Evolutionary conservation across 2,113 vertebrate genomes (phyloP).

Genomic region (Calyptommatus sinebrachiatus): DNA sequence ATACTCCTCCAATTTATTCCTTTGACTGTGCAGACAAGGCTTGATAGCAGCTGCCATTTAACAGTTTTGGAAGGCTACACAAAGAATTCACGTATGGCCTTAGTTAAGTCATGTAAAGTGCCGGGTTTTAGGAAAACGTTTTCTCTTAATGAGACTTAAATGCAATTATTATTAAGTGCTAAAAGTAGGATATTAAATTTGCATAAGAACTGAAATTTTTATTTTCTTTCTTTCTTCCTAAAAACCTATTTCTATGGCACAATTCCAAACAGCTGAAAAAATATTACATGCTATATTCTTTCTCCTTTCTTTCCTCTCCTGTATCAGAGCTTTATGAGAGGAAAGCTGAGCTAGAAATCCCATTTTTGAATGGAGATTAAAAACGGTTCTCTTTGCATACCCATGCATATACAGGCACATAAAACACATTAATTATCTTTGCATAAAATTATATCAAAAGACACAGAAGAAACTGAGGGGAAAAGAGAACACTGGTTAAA

Average conservation of each 20-base stretch:
- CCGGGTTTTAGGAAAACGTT: not conserved
- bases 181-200: conserved; percentile 48
- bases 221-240: not conserved
- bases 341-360: conserved; percentile 46
- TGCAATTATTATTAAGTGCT: conserved; percentile 41
- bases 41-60: too few species aligned
- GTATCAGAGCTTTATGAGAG: conserved; percentile 31
- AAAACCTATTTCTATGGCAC: not conserved
- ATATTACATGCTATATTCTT: conserved; percentile 40
- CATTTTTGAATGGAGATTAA: conserved; percentile 59
- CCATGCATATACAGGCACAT: too few species aligned
- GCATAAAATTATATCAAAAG: conserved; percentile 42
- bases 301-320: conserved; percentile 6
- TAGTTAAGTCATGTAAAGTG: conserved; percentile 12
- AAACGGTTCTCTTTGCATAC: not conserved
- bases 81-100: not conserved
- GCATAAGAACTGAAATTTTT: conserved; percentile 46
- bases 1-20: too few species aligned
- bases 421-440: conserved; percentile 58
- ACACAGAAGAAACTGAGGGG: conserved; percentile 29
- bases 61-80: not conserved
- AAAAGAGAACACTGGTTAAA: conserved; percentile 26
- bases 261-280: conserved; percentile 28
- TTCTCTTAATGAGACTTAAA: conserved; percentile 53
- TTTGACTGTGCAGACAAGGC: too few species aligned